phyloP scores from a whole-genome alignment of 2,888 invertebrate species.

The Liopterus haemorrhoidalis region DNA sequence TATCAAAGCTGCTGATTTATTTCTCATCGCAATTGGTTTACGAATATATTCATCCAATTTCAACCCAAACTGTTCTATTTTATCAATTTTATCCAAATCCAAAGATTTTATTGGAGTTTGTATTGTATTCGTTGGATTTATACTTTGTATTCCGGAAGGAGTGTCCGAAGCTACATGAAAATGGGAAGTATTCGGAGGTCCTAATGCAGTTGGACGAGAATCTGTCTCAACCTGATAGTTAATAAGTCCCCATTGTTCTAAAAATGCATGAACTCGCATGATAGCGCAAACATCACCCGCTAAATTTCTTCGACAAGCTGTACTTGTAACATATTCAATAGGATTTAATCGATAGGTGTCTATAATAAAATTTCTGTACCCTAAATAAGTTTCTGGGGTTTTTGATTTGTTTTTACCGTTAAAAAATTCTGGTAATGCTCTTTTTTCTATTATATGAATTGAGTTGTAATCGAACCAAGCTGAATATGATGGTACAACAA shows the following conservation, averaged over 20 bases:
- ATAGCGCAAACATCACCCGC: conserved; percentile 96
- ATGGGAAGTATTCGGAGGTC: conserved; percentile 93
- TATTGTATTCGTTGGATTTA: conserved; percentile 68
- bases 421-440: conserved; percentile 92
- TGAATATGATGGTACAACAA: conserved; percentile 91
- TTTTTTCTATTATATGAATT: conserved; percentile 88
- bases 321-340: conserved; percentile 91
- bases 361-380: conserved; percentile 96
- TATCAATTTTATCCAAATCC: conserved; percentile 61
- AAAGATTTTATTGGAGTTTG: conserved; percentile 55
- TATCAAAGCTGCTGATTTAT: conserved; percentile 63
- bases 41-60: conserved; percentile 79
- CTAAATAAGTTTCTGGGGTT: conserved; percentile 89
- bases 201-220: conserved; percentile 87
- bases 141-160: conserved; percentile 85
- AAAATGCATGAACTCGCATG: conserved; percentile 91
- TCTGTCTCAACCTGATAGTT: conserved; percentile 95
- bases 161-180: conserved; percentile 95
- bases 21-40: conserved; percentile 60
- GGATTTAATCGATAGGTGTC: conserved; percentile 92
- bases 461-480: conserved; percentile 98
- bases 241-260: conserved; percentile 95
- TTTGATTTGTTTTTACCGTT: conserved; percentile 94
- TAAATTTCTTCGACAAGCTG: conserved; percentile 87
- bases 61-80: conserved; percentile 63